Conservation (phyloP, 2,113 vertebrate species). For the Hippocampus abdominalis region DNA sequence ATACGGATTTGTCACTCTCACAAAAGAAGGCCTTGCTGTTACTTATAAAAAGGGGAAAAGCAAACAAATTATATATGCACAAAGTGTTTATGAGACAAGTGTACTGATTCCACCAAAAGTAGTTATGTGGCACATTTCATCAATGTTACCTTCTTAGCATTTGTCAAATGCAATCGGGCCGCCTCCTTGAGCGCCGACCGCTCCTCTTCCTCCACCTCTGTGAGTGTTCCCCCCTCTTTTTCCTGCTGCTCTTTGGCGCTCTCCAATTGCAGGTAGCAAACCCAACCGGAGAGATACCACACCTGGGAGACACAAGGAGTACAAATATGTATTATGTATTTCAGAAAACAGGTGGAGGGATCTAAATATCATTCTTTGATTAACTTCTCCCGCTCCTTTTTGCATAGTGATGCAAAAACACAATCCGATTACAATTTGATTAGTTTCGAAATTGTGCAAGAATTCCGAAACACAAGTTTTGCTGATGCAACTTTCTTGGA, state of each 20-base stretch:
- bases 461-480: background rate
- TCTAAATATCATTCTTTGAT: background rate
- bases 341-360: background rate
- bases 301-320: constrained; percentile 59
- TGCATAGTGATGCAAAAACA: background rate
- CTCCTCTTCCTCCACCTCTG: constrained; percentile 65
- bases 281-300: constrained; percentile 76
- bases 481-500: background rate
- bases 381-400: background rate
- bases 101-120: background rate
- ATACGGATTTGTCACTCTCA: background rate
- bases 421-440: background rate
- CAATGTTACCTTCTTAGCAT: constrained; percentile 69
- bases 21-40: background rate
- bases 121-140: background rate
- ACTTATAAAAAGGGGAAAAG: background rate
- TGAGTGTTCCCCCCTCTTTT: constrained; percentile 57
- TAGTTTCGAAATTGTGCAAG: background rate
- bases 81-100: background rate
- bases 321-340: background rate
- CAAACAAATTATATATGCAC: background rate
- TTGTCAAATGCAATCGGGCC: constrained; percentile 69
- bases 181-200: constrained; percentile 63
- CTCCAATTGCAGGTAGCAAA: constrained; percentile 70
- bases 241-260: constrained; percentile 63